Percentiles rank a stretch among this genome's conserved stretches.
Evolutionary conservation across 2,113 vertebrate species (phyloP).

Genomic region (Brevimyrus niger): DNA sequence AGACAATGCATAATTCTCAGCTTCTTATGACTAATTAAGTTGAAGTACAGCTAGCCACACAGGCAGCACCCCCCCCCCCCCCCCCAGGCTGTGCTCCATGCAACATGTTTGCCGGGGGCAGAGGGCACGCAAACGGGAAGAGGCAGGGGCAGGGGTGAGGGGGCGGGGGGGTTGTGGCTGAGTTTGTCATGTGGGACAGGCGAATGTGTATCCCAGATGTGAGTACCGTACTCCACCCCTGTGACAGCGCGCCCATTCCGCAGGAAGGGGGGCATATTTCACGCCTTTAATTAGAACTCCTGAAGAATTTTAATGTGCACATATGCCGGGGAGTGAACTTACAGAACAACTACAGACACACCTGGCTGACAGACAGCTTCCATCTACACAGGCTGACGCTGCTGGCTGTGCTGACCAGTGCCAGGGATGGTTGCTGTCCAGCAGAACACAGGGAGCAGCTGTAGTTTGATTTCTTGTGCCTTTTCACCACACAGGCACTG

Average conservation of each 20-base stretch:
- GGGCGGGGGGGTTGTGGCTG: neutral
- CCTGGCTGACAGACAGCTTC: neutral
- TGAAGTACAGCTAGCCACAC: neutral
- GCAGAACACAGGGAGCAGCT: neutral
- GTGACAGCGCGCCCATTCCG: neutral
- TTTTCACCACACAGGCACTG: neutral
- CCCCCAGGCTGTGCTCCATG: neutral
- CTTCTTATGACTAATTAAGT: neutral
- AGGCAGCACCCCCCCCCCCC: neutral
- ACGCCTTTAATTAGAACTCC: neutral
- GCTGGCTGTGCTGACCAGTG: neutral
- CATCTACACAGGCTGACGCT: neutral
- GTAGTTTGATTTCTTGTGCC: neutral
- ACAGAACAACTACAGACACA: neutral
- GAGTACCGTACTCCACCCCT: no score
- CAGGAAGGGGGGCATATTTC: neutral
- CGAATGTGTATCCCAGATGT: constrained; percentile 11
- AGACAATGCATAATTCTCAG: neutral
- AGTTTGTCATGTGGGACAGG: neutral
- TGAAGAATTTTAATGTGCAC: neutral
- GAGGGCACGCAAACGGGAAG: neutral
- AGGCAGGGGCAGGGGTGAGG: neutral
- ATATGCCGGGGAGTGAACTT: neutral
- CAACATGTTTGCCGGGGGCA: neutral
- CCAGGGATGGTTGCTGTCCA: neutral